Evolutionary conservation across 2,888 invertebrate genomes (phyloP), one percentile per base, ranked within the genome.

Genomic region (Lumbricus terrestris): DNA sequence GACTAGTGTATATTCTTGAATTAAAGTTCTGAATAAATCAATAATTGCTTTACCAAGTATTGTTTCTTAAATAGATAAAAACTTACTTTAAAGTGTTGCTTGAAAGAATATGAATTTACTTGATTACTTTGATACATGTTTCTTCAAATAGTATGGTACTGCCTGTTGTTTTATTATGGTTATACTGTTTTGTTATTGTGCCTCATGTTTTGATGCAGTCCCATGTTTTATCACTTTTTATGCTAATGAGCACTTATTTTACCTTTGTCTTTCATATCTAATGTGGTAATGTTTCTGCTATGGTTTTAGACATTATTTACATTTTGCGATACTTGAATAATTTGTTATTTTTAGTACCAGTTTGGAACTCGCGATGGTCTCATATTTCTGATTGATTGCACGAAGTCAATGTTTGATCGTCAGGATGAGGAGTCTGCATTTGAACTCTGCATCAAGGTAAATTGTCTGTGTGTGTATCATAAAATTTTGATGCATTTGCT

Each of bases 351-450:
- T 34, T 85, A 85, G 85, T 35, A 85, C 83, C 82, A 83, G 83
- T 90, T 82, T 69, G 90, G 90, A 90, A 90, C 90, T n/a, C 90
- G 93, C 89, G 94, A 94, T 93, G 94, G 95, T 2, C 91, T 95
- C 69, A 94, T 95, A 13, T 94, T 95, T 90, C 92, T 95, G 82
- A 93, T 95, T 88, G 95, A 95, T 91, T 94, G 94, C 90, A 93
- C 93, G 6, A 93, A 94, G 89, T 92, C 93, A n/a, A 95, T 95
- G 95, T 95, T 95, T 93, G 93, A 89, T 20, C 91, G 91, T 91
- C 90, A 83, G 90, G 92, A 93, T 42, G 93, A 93, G 88, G 93
- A 93, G 82, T 94, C 93, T 90, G 92, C 93, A 47, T 95, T 95
- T 91, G 94, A 94, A 90, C 92, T 94, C 23, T 94, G 94, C 92